phyloP scores from a whole-genome alignment of 2,797 vertebrate genomes.

The Heterohyrax brucei region DNA sequence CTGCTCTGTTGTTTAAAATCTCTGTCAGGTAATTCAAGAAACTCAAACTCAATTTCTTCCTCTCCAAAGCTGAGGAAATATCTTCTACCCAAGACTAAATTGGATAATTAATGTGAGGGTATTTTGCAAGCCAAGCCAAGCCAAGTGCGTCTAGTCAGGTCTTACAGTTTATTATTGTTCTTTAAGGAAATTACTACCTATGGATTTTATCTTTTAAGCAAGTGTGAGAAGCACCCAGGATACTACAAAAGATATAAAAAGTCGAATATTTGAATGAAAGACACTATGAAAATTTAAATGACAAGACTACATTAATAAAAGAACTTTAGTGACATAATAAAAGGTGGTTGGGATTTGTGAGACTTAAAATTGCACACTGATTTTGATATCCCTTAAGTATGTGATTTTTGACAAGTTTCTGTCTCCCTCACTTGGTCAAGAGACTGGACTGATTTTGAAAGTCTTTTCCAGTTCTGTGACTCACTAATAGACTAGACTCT shows the following conservation, averaged over 20 bases:
- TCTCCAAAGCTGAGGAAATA: not conserved
- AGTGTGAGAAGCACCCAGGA: not conserved
- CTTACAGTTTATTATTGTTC: not conserved
- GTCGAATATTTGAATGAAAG: constrained; percentile 40
- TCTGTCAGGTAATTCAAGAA: not conserved
- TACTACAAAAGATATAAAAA: constrained; percentile 42
- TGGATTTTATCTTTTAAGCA: constrained; percentile 13
- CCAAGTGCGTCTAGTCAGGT: too few relatives aligned
- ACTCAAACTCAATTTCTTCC: not conserved
- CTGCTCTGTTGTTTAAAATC: not conserved
- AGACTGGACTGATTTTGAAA: constrained; percentile 3
- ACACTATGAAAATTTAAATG: not conserved
- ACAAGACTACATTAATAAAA: not conserved
- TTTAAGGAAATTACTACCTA: constrained; percentile 30
- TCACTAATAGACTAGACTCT: not conserved
- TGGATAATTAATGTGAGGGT: constrained; percentile 25
- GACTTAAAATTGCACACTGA: not conserved
- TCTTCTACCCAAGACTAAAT: not conserved
- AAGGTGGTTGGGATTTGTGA: not conserved
- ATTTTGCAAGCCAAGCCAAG: not conserved
- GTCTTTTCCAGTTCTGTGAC: constrained; percentile 41
- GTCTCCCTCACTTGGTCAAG: constrained; percentile 17
- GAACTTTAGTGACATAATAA: constrained; percentile 9
- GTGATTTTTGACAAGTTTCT: not conserved
- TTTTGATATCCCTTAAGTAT: not conserved